Evolutionary conservation across 1,140 invertebrate genomes (phyloP), one percentile per base, ranked within the genome.

Genomic region (Berghia stephanieae): DNA sequence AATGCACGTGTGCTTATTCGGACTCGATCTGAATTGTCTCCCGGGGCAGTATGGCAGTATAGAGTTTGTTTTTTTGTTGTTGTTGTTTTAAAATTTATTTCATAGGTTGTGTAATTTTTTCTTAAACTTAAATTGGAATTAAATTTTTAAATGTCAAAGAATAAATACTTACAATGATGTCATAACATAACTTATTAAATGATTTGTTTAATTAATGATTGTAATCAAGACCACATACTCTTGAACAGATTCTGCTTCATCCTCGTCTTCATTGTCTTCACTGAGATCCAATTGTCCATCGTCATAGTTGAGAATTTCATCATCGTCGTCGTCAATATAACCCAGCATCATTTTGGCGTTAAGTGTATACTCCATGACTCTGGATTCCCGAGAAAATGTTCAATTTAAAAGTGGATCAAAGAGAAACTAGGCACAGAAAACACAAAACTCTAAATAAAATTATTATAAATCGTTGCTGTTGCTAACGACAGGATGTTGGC

Each of bases 221-320:
- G n/a, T 3, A 49, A 6, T 34, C 38, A 52, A 55, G 2, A 60
- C 16, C 13, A 78, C 73, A 18, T 80, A 80, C 79, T 79, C 71
- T 44, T 49, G 71, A n/a, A 71, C 21, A 24, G 66, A 72, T 63
- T 79, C 79, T 75, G 76, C 73, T 34, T 83, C 80, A 52, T 80
- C 81, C 16, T 84, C 82, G 38, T 79, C 79, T 27, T 80, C 79
- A 40, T 36, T 63, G 21, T 63, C 57, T 4, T 70, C 77, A 34
- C 76, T 80, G 44, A 83, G 74, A 44, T 83, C 82, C 43, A 81
- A 55, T 40, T 81, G 79, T 52, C 69, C 80, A 72, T 78, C 78
- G 31, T n/a, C n/a, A n/a, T 82, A 79, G 60, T 83, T 81, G n/a
- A 78, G 60, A 72, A 83, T 84, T 8, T 79, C 81, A 27, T 81